Base-by-base conservation (phyloP, 1,140 invertebrate species). In the Ditylenchus dipsaci region DNA sequence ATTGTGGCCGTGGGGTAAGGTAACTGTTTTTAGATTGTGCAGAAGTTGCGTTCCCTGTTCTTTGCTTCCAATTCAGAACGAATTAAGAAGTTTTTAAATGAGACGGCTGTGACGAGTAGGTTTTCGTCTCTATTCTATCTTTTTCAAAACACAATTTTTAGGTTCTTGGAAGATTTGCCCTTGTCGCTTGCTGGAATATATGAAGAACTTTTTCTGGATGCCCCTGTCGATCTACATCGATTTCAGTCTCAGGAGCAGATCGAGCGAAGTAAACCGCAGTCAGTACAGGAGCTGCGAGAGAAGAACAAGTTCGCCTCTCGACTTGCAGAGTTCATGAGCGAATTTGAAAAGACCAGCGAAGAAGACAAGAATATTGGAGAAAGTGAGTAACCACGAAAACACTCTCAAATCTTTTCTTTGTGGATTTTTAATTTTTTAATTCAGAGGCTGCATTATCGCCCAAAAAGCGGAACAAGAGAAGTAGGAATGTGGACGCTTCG, bases 11-110 rank as follows among this genome's bases (percentile, higher is more conserved):
- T n/a, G n/a, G n/a, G n/a, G n/a, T n/a, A n/a, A n/a, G n/a, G n/a
- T 11, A 53, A 53, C 23, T 7, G 3, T 19, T 30, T 61, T 19
- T 38, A 61, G 59, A 61, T 61, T 23, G 59, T 45, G 7, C 59
- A 67, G 9, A 67, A 68, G 42, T 69, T 45, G n/a, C 63, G 42
- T 38, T 53, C 30, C 1, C 8, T 64, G n/a, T 64, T 21, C 63
- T 21, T 45, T 61, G 29, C 63, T 26, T 60, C 47, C n/a, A 21
- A 65, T 19, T 23, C 47, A 27, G 38, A 27, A 45, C 59, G 38
- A 15, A 57, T 65, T 11, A 30, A 27, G n/a, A 57, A 23, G 11
- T 65, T 65, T 63, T 29, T 65, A 15, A 57, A 63, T 63, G 27
- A 27, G 21, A 65, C 47, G 13, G 26, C 49, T 65, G 38, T 42